Percentiles rank a stretch among this genome's conserved stretches.
These are phyloP conservation scores for Apostichopus japonicus DNA, from an alignment of 35 echinoderm and acorn worm species.

Conservation along the genomic window DNA sequence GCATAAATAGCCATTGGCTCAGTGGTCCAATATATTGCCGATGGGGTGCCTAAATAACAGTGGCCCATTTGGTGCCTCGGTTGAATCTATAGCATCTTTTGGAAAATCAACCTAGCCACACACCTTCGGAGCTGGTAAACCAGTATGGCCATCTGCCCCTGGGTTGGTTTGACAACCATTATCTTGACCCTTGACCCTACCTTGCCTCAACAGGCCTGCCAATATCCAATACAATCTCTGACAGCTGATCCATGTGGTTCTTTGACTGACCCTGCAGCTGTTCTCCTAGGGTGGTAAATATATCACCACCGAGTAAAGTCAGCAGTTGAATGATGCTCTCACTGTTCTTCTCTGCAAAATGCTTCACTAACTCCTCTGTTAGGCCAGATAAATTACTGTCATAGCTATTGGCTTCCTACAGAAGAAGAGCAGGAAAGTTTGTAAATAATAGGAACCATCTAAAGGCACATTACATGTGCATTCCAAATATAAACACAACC, in stretches of 20 bases:
- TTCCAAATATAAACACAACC: no score
- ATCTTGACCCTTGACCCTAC: neutral
- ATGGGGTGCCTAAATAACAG: no score
- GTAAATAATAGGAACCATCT: no score
- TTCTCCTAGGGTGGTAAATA: neutral
- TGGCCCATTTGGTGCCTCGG: no score
- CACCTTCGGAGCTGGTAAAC: no score
- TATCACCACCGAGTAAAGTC: neutral
- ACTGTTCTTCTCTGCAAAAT: neutral
- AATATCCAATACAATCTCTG: neutral
- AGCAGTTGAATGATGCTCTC: neutral
- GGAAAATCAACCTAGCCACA: no score
- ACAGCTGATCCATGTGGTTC: neutral
- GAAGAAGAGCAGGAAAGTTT: neutral
- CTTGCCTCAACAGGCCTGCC: neutral
- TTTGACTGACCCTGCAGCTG: neutral
- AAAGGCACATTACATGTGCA: no score
- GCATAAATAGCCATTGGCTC: no score
- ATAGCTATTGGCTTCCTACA: neutral
- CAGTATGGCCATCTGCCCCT: neutral
- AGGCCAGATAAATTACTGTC: neutral
- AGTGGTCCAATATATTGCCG: no score
- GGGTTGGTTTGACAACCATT: neutral
- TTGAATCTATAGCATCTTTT: no score
- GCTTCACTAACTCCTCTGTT: neutral